Evolutionary conservation across 1,140 invertebrate species (phyloP), one percentile per base, ranked within the genome.

Genomic region (Branchinecta lindahli): DNA sequence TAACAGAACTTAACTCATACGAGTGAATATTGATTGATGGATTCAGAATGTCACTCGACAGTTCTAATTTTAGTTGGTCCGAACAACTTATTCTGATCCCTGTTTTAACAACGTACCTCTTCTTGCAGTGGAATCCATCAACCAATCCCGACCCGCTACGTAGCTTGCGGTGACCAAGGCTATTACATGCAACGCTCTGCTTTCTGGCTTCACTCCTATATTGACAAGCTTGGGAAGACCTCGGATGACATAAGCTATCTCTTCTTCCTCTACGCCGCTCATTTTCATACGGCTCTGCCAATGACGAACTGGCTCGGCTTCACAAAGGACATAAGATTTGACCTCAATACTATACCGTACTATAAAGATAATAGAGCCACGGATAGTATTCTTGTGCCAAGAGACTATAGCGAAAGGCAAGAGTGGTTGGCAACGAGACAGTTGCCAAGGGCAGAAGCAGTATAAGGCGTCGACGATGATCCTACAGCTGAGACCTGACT

Each of bases 71-170:
- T n/a, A 33, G 33, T 33, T 33, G 33, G 33, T 33, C 33, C 33
- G 33, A 33, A 33, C 33, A 33, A 33, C 33, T 5, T 33, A 33
- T 33, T 33, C 1, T 1, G 33, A 33, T 33, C 33, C 33, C 33
- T 33, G 33, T 33, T 33, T 5, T 33, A 33, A 33, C 33, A 61
- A 61, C 12, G 12, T 61, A 15, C 18, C 6, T 61, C 18, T 61
- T 61, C 52, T 61, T 61, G 18, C 52, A 61, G 52, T 20, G 52
- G 52, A 61, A 61, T 61, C 52, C 52, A 61, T 61, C 52, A 20
- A 61, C 52, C 52, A 15, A 61, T 61, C 18, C 52, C 52, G 18
- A 61, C 52, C 52, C 52, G 52, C 18, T 61, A 61, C 18, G 52
- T 61, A 61, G 12, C 52, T 61, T 61, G 52, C 18, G 52, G 12